phyloP scores from a whole-genome alignment of 53 echinoderm and acorn worm species.

The Pentamera pediparva region DNA sequence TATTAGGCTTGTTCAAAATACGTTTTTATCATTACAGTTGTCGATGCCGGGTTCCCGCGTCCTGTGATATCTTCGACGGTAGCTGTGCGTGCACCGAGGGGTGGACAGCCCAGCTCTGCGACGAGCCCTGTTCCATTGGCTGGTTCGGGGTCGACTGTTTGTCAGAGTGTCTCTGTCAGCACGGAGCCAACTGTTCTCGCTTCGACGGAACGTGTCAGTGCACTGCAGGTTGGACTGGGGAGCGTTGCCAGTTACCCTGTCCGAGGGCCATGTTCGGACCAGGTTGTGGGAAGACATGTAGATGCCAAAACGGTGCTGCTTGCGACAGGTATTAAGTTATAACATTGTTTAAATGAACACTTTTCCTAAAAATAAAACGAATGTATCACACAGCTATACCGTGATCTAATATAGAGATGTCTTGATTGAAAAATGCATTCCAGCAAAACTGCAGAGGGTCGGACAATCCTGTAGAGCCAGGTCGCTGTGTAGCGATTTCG shows the following conservation, averaged over 20 bases:
- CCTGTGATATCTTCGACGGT: conserved; percentile 45
- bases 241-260: conserved; percentile 46
- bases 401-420: no score
- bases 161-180: conserved; percentile 53
- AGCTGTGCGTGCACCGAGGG: conserved; percentile 64
- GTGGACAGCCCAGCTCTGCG: conserved; percentile 63
- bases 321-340: conserved; percentile 46
- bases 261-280: conserved; percentile 45
- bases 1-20: no score
- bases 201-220: conserved; percentile 84
- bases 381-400: no score
- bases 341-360: no score
- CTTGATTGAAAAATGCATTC: no score
- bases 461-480: no score
- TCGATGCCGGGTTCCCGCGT: conserved; percentile 42
- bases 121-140: conserved; percentile 44
- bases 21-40: conserved; percentile 27
- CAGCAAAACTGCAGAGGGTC: no score
- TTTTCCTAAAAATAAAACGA: no score
- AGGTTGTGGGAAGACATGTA: conserved; percentile 52
- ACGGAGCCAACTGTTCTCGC: conserved; percentile 65
- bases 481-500: no score
- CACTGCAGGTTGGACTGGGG: conserved; percentile 65
- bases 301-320: conserved; percentile 54
- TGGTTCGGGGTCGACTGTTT: conserved; percentile 55